Base-by-base conservation (phyloP, 2,113 vertebrate species). In the Rattus rattus region DNA sequence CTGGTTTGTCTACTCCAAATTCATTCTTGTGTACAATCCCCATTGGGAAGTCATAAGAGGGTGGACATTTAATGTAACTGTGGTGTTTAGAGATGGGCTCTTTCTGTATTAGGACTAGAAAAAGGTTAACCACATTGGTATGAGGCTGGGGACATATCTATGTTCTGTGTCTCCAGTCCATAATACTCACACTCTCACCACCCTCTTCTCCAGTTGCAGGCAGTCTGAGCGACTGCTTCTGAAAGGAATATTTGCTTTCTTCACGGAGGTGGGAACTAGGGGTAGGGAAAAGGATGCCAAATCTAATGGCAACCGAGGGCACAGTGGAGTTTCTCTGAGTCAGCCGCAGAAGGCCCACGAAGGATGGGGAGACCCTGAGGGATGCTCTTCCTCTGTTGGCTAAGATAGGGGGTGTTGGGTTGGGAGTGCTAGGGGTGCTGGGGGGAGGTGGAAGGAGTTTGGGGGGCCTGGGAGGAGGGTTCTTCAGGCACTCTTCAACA, bases 321-420 rank as follows among this genome's bases (percentile, higher is more conserved):
- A 17, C 10, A 36, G 19, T 2, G 4, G 7, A 14, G 4, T 22
- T 36, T 28, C n/a, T 70, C 63, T 86, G 67, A 47, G 12, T 81
- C 24, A 39, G 36, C 5, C 0, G 0, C 13, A 43, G 36, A 36
- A 81, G 17, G 24, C 22, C 7, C 7, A 12, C 8, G 2, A 39
- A 52, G 79, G 49, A 49, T 5, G 3, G 1, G 2, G 30, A 49
- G 49, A n/a, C 22, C 11, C 13, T 9, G 39, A 81, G n/a, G 43
- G 69, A 47, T 20, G 70, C 26, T 83, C 39, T 79, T 28, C 54
- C 28, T 36, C 72, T 89, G 1, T 20, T 2, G 54, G 63, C n/a
- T 2, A 1, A 52, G 22, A n/a, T 14, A 43, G 73, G 70, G 36
- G 79, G 2, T 61, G n/a, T 5, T 56, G 61, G 59, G 30, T 39